Evolutionary conservation across 2,888 invertebrate genomes (phyloP), one percentile per base, ranked within the genome.

Genomic region (Drosophila cognata): DNA sequence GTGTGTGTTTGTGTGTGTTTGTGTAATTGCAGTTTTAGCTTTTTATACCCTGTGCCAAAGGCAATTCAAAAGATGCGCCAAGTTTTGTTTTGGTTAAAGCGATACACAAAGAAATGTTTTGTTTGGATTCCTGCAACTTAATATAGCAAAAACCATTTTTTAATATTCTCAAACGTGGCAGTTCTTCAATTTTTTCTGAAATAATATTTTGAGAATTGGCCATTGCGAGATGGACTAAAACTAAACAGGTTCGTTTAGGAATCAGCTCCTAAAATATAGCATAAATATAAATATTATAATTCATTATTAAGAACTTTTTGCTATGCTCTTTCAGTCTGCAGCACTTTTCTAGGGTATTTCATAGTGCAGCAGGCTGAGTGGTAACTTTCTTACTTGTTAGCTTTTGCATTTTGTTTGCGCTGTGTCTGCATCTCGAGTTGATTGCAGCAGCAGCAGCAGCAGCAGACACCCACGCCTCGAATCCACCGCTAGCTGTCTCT

Each of bases 391-490:
- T 56, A 38, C 50, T 66, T 69, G 77, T 80, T 79, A 57, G 80
- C 80, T 77, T 80, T 77, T 58, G 76, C 78, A 73, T 73, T 82
- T 80, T 86, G 86, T 86, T 86, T 86, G 86, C 86, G 21, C 69
- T 72, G 66, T 74, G 88, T 86, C 85, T 86, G 86, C 74, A 78
- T 81, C 88, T 84, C 81, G 82, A 80, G 84, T 86, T 88, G 86
- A 88, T 86, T 88, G 88, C 84, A 80, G 52, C 72, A 65, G 66
- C 71, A 64, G 64, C 76, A 29, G 43, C 21, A 21, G 21, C 48
- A 11, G 31, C 21, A 31, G 55, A 3, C 62, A 66, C 73, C 66
- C 76, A 74, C 62, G 48, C 72, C 58, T 41, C 55, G 25, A 55
- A 36, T 13, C 51, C 28, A 59, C 28, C 50, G 35, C 29, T 31